These are phyloP conservation scores for Drosophila prolongata DNA, from an alignment of 2,888 invertebrate genomes.

Conservation along the genomic window DNA sequence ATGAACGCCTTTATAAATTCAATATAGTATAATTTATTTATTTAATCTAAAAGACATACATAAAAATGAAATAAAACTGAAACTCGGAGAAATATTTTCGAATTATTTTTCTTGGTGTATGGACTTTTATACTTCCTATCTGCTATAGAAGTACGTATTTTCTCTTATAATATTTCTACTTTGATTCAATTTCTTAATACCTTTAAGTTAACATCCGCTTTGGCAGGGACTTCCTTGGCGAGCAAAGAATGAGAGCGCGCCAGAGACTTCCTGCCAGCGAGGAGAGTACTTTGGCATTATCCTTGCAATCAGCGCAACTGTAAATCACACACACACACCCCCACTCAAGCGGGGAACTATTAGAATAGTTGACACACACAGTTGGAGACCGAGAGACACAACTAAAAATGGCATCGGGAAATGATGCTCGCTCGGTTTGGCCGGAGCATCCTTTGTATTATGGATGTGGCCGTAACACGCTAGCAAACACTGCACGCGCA, in stretches of 20 bases:
- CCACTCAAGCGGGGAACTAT: conserved; percentile 47
- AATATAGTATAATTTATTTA: too few relatives aligned
- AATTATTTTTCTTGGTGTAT: neutral
- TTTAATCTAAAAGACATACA: too few relatives aligned
- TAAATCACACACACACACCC: conserved; percentile 64
- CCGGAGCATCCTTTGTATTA: conserved; percentile 71
- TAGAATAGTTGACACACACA: conserved; percentile 69
- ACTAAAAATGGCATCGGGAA: conserved; percentile 71
- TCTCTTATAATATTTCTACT: conserved; percentile 63
- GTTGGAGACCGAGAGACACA: conserved; percentile 15
- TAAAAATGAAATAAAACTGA: neutral
- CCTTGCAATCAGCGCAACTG: conserved; percentile 75
- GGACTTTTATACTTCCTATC: conserved; percentile 2
- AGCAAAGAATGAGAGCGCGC: conserved; percentile 16
- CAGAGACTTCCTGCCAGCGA: conserved; percentile 45
- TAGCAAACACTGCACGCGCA: conserved; percentile 70
- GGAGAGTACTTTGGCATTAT: conserved; percentile 60
- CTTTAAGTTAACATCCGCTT: conserved; percentile 77
- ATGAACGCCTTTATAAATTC: too few relatives aligned
- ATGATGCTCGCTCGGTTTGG: conserved; percentile 63
- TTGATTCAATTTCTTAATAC: conserved; percentile 80
- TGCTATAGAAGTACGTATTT: conserved; percentile 14
- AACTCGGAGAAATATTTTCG: too few relatives aligned
- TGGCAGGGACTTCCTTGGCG: conserved; percentile 46
- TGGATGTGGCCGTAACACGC: conserved; percentile 75